Evolutionary conservation across 2,888 invertebrate genomes (phyloP).

Genomic region (Hirtodrosophila alboralis): DNA sequence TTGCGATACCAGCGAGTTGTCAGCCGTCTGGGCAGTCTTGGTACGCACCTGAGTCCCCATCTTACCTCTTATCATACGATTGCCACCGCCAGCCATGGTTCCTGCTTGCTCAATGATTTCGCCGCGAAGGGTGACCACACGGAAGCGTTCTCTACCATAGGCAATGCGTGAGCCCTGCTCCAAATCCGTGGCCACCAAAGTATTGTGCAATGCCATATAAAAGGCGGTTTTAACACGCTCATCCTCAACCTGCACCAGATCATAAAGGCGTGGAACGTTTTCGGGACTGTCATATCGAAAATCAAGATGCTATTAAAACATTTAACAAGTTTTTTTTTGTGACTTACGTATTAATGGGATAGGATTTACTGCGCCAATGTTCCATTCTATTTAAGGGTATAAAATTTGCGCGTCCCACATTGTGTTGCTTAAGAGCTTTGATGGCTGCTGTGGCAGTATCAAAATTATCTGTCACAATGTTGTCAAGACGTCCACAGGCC

Average conservation of each 20-base stretch:
- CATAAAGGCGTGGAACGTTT: constrained; percentile 94
- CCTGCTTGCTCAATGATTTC: constrained; percentile 93
- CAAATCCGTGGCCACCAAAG: constrained; percentile 93
- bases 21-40: constrained; percentile 82
- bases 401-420: constrained; percentile 94
- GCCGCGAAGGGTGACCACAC: constrained; percentile 95
- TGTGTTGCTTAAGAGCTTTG: constrained; percentile 89
- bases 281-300: constrained; percentile 91
- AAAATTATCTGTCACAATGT: constrained; percentile 95
- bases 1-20: constrained; percentile 83
- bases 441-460: constrained; percentile 94
- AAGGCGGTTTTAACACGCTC: constrained; percentile 92
- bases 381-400: constrained; percentile 94
- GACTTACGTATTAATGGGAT: constrained; percentile 85
- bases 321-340: too few relatives aligned
- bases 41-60: constrained; percentile 90
- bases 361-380: constrained; percentile 84
- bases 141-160: constrained; percentile 89
- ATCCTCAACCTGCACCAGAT: constrained; percentile 93
- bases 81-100: constrained; percentile 98
- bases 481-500: constrained; percentile 94
- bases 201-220: constrained; percentile 94
- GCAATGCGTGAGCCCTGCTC: constrained; percentile 96
- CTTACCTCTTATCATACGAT: constrained; percentile 88
- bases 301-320: too few relatives aligned